Base-by-base conservation (phyloP, 2,888 invertebrate genomes). In the Sesamia inferens region DNA sequence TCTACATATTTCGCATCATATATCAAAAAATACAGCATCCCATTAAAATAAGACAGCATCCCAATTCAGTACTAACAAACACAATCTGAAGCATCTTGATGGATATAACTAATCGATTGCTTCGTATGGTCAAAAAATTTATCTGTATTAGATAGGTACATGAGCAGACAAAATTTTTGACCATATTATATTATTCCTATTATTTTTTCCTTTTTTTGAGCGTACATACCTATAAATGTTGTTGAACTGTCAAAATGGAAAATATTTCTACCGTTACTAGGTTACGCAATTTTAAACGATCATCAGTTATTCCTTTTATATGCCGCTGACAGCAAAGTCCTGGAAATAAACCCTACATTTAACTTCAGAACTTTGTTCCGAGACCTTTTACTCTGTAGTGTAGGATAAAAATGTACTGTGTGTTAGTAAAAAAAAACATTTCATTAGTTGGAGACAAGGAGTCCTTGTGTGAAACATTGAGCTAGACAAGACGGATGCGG, bases 401-500 rank as follows among this genome's bases (percentile, higher is more conserved):
- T 24, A 63, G 31, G 48, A 74, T 78, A 63, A 74, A 78, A 74
- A 58, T 66, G 73, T 77, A 77, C 67, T 64, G 73, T 48, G 47
- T 68, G 73, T 73, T 65, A 77, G 65, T 78, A 82, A 81, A 78
- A 79, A 79, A 68, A 47, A 31, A 31, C 74, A 79, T 83, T 83
- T 68, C 69, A 83, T 75, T 82, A 74, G 72, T n/a, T 19, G 74
- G 71, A 82, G 84, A 85, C 85, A 82, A 80, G 77, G 83, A 92
- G 91, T 90, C 92, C 91, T 90, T 91, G 89, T 89, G 87, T 89
- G 89, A 84, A 88, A 86, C 87, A 87, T 80, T 87, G 86, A 88
- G 87, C 84, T 79, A 86, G 82, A 87, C 85, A 89, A 91, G 91
- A 93, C 94, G 94, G 94, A 94, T 94, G 94, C 88, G 85, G 79